Evolutionary conservation across 2,888 invertebrate species (phyloP).

Genomic region (Callyntrura sp.): DNA sequence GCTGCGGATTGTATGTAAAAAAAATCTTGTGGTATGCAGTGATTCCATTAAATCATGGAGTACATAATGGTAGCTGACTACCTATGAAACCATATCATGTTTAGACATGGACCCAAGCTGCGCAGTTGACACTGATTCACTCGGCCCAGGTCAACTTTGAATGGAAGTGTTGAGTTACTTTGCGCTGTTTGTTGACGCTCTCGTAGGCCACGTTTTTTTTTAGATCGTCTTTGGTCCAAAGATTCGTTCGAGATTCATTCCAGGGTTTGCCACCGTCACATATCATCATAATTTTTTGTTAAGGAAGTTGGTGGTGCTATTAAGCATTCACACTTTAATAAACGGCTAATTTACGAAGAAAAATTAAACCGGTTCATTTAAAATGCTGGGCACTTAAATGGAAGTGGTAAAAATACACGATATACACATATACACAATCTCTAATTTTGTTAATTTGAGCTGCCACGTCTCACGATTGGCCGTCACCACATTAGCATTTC

Average conservation of each 20-base stretch:
- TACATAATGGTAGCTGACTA: constrained; percentile 70
- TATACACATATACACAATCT: no score
- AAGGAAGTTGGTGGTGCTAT: no score
- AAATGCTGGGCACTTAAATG: no score
- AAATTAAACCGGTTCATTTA: no score
- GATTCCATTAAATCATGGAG: constrained; percentile 63
- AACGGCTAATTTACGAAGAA: no score
- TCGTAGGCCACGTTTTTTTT: not conserved
- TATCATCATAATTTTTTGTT: no score
- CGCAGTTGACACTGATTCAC: constrained; percentile 77
- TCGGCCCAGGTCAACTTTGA: constrained; percentile 65
- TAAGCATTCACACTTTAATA: no score
- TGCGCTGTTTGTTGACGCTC: constrained; percentile 27
- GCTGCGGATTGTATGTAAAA: no score
- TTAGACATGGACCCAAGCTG: constrained; percentile 67
- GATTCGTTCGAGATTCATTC: not conserved
- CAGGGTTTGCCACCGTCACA: not conserved
- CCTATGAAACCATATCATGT: constrained; percentile 63
- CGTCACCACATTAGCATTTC: no score
- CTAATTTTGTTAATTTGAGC: no score
- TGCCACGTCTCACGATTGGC: no score
- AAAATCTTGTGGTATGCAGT: constrained; percentile 36
- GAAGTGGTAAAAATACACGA: no score
- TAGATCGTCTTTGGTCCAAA: not conserved
- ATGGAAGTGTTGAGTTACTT: constrained; percentile 79